Percentiles rank a stretch among this genome's conserved stretches.
These are phyloP conservation scores for Griposia aprilina DNA, from an alignment of 2,888 invertebrate species.

Conservation along the genomic window DNA sequence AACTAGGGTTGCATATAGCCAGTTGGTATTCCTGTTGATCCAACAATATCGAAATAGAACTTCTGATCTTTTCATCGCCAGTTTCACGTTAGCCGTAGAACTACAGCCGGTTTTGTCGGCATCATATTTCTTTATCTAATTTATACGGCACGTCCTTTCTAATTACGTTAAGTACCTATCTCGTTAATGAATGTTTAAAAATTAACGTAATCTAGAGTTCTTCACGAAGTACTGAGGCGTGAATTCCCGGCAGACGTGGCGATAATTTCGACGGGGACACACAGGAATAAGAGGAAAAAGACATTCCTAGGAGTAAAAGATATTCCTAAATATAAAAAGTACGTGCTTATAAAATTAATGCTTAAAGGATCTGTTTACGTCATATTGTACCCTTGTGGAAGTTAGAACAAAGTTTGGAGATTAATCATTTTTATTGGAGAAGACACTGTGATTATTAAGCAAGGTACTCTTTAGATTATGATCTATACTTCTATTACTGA, in stretches of 20 bases:
- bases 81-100: too few relatives aligned
- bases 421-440: not conserved
- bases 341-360: not conserved
- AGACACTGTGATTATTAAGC: not conserved
- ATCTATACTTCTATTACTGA: not conserved
- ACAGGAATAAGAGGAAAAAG: not conserved
- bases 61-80: not conserved
- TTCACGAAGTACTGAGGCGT: conserved; percentile 19
- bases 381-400: too few relatives aligned
- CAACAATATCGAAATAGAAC: not conserved
- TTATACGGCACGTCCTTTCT: conserved; percentile 39
- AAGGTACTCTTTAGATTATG: not conserved
- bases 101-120: not conserved
- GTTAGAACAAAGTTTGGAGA: not conserved
- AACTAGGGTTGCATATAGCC: not conserved
- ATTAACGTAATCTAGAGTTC: conserved; percentile 42
- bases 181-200: conserved; percentile 44
- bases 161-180: conserved; percentile 29
- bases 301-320: not conserved
- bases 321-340: not conserved
- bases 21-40: not conserved
- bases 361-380: too few relatives aligned
- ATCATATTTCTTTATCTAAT: conserved; percentile 26
- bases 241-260: conserved; percentile 15
- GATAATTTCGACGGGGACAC: conserved; percentile 7